Base-by-base conservation (phyloP, 2,888 invertebrate species). In the Ichneumon xanthorius region DNA sequence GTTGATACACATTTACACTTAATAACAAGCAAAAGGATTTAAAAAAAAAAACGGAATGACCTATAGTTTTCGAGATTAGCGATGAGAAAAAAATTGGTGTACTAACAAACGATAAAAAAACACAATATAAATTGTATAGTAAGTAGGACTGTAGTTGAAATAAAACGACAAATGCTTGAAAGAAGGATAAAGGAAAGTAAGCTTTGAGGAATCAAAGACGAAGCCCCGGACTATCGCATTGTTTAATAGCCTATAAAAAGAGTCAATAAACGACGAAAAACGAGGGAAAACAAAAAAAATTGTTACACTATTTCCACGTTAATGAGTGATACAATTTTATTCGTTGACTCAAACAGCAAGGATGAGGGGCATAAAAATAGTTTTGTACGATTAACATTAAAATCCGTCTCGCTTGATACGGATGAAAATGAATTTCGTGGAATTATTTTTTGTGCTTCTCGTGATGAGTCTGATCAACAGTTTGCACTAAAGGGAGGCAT, bases 81-180 rank as follows among this genome's bases (percentile, higher is more conserved):
- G 89, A 85, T 50, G 80, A 85, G 63, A 75, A 70, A 26, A 67
- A 65, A 88, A 88, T 91, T 90, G 89, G 88, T 91, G 92, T 92
- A 91, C 87, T 89, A 89, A 91, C 87, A 86, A 88, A 83, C 86
- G 85, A 88, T 89, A 70, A 63, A 50, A 83, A 67, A 80, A 76
- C 71, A 80, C 72, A 80, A 80, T 70, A 84, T 45, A 91, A 90
- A 91, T 91, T 93, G 93, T 93, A 93, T 93, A 93, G 90, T 89
- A 90, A 90, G 89, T 92, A 93, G 92, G 89, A 88, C 85, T 92
- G 90, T 90, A 90, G 91, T 88, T 91, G 91, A 91, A 92, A 92
- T 93, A 92, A 92, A 92, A 91, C 86, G 76, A 90, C 86, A 92
- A 88, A 90, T 92, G 90, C 91, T 92, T 92, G 88, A 89, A 87